Base-by-base conservation (phyloP, 2,113 vertebrate genomes). In the Brachyhypopomus occidentalis region DNA sequence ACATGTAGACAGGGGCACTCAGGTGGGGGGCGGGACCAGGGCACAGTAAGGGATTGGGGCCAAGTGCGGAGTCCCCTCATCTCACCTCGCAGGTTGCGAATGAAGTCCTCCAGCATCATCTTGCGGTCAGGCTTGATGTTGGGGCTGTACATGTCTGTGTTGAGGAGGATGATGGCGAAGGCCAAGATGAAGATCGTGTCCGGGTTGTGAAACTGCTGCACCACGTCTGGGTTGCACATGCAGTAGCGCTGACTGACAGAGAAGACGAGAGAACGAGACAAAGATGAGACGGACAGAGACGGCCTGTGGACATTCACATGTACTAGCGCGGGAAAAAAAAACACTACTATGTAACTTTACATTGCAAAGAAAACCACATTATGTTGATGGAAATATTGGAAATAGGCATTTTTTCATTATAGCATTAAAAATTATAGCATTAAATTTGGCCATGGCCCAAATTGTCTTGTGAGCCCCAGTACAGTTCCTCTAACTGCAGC, bases 111-210 rank as follows among this genome's bases (percentile, higher is more conserved):
- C 84, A 99, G 88, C 93, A 98, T 91, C 98, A 99, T 99, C 92
- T 99, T 99, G 77, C 98, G 95, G 91, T 99, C 98, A 0, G 97
- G 97, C 85, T 98, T 99, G 88, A 99, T 98, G 91, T 97, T 99
- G 81, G 97, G 98, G 81, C 97, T 98, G 91, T 99, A 99, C 98
- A 99, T 99, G 91, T 99, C 98, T 0, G 98, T 99, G 92, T 99
- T 99, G 91, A 99, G 97, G 4, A 99, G 96, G 84, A 99, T 97
- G 92, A 99, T 95, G 86, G 98, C 98, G 3, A 99, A 99, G 78
- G 98, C 98, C 89, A 99, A 89, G 92, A 99, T 99, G 92, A 99
- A 99, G 93, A 99, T 99, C 88, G 98, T 99, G 91, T 99, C 98
- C 0, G 98, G 98, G 89, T 99, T 99, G 94, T 99, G 98, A 86